Conservation (phyloP, 2,113 vertebrate genomes). For the Corythornis cristatus region DNA sequence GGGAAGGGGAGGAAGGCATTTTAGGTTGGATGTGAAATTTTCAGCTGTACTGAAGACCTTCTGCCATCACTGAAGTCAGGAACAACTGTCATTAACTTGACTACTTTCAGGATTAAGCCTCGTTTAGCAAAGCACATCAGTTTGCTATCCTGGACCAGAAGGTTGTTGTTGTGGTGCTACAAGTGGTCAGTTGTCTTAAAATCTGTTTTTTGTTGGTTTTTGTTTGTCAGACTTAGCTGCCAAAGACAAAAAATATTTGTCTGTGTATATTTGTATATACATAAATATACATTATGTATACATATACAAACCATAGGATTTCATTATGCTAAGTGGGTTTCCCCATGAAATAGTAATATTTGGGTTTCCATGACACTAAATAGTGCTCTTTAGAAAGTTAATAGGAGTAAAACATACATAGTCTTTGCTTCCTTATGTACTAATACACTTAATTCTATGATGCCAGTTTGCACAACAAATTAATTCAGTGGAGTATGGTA, state of each 20-base stretch:
- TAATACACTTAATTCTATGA: not conserved
- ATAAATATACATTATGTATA: constrained; percentile 23
- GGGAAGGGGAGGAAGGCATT: not conserved
- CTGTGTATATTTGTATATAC: constrained; percentile 28
- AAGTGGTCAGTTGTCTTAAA: not conserved
- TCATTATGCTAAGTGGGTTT: constrained; percentile 10
- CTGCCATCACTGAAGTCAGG: not conserved
- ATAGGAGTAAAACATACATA: constrained; percentile 1
- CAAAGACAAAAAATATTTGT: constrained; percentile 69
- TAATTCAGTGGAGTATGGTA: not conserved
- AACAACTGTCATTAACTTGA: not conserved
- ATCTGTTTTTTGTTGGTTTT: not conserved
- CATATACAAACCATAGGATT: constrained; percentile 39
- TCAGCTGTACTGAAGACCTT: not conserved
- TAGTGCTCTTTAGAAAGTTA: not conserved
- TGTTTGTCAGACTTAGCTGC: constrained; percentile 48
- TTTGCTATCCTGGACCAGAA: not conserved
- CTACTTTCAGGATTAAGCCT: not conserved
- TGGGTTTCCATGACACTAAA: constrained; percentile 29
- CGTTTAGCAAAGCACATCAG: not conserved
- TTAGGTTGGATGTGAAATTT: constrained; percentile 20
- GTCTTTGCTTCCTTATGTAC: constrained; percentile 35
- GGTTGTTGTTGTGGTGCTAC: constrained; percentile 24
- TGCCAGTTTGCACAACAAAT: constrained; percentile 63
- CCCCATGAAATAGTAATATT: constrained; percentile 24